A percentile compares a stretch with the other conserved stretches of the same genome.
These are phyloP conservation scores for Cephus pygmeus DNA, from an alignment of 2,888 invertebrate genomes.

Conservation along the genomic window DNA sequence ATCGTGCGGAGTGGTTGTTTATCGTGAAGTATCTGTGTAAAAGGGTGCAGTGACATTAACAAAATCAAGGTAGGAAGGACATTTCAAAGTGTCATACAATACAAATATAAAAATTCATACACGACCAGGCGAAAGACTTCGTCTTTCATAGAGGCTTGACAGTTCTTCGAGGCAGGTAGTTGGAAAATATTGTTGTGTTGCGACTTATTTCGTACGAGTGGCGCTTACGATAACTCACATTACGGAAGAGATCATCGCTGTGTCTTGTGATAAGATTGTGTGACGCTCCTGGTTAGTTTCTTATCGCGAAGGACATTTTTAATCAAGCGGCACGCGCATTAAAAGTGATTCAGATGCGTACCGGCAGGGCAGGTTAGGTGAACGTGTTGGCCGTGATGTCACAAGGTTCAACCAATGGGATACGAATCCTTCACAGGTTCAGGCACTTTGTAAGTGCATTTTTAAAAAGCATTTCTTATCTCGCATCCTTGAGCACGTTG, in stretches of 20 bases:
- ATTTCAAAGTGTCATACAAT: background rate
- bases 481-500: background rate
- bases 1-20: constrained; percentile 39
- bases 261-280: constrained; percentile 10
- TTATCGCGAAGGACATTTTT: background rate
- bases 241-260: constrained; percentile 1
- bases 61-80: background rate
- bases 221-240: constrained; percentile 8
- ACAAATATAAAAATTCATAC: background rate
- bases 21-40: constrained; percentile 33
- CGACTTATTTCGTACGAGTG: constrained; percentile 14
- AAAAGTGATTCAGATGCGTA: constrained; percentile 25
- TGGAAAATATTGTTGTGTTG: background rate
- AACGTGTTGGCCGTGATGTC: constrained; percentile 13
- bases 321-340: constrained; percentile 32
- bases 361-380: constrained; percentile 52
- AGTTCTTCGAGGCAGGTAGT: constrained; percentile 28
- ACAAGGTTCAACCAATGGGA: constrained; percentile 16
- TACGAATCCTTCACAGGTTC: constrained; percentile 11
- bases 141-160: constrained; percentile 22
- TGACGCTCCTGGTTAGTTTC: constrained; percentile 10
- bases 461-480: constrained; percentile 4
- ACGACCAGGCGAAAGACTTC: background rate
- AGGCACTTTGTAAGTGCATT: constrained; percentile 14
- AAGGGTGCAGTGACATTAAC: background rate